phyloP scores from a whole-genome alignment of 2,113 vertebrate genomes.

The Pionites leucogaster region DNA sequence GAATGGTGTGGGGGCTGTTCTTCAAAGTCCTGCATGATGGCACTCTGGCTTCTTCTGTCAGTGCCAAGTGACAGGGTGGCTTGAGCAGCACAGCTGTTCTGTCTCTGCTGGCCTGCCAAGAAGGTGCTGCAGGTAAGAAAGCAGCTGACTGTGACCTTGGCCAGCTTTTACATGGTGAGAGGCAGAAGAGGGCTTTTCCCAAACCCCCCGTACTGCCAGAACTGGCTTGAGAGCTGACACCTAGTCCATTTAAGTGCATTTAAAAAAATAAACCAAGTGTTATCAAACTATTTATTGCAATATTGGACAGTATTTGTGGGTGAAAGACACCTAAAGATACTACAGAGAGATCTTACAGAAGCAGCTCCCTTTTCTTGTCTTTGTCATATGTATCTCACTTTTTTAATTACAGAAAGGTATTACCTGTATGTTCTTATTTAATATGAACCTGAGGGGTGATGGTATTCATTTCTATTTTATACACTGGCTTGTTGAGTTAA shows the following conservation, averaged over 20 bases:
- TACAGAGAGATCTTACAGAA: neutral
- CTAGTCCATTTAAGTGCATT: neutral
- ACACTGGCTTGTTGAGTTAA: neutral
- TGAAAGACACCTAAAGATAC: neutral
- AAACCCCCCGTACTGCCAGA: neutral
- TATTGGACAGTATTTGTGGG: neutral
- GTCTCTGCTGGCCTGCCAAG: neutral
- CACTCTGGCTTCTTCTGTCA: neutral
- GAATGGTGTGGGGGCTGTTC: fast-evolving
- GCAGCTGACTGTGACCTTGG: neutral
- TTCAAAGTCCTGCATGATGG: neutral
- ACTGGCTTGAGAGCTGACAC: neutral
- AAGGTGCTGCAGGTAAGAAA: neutral
- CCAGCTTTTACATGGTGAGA: neutral
- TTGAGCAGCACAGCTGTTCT: neutral
- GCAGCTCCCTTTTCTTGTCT: neutral
- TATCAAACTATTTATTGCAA: neutral
- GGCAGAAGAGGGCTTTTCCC: neutral
- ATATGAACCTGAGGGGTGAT: neutral
- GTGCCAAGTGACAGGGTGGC: fast-evolving
- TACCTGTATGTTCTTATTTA: neutral
- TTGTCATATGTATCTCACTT: neutral
- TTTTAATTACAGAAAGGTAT: neutral
- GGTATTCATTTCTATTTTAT: neutral
- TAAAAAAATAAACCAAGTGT: neutral